Evolutionary conservation across 2,888 invertebrate species (phyloP), one percentile per base, ranked within the genome.

Genomic region (Cepaea hortensis): DNA sequence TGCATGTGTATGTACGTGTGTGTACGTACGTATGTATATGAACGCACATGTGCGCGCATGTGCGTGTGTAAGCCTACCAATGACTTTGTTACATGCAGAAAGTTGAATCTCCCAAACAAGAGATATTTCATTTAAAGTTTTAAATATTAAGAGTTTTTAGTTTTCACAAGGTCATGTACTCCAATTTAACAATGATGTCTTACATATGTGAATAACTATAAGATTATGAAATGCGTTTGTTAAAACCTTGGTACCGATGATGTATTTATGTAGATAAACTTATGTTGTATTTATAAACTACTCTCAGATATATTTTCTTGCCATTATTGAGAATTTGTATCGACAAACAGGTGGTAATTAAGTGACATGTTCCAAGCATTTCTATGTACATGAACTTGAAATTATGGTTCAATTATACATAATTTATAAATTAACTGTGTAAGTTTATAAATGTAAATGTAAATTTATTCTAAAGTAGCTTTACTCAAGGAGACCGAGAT

Each of bases 291-390:
- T 68, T 9, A 46, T 35, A 65, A 81, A 13, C 2, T 81, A 65
- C 61, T 20, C 48, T 46, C 68, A 35, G 20, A 81, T 81, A 35
- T 75, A 46, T 23, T 80, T 35, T 81, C 46, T 77, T 55, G 13
- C 46, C 11, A 65, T 65, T 80, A n/a, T 81, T 48, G 35, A 23
- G 20, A 81, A 61, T 3, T 35, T 81, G 13, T 81, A 7, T 35
- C 9, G 15, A 81, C 35, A 81, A 48, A 0, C 13, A 46, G 35
- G 46, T n/a, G 18, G 77, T 77, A 11, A n/a, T n/a, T 50, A 55
- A 55, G 55, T 23, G 61, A 82, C 48, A 23, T 72, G 23, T 82
- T 82, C 68, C 48, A 82, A 70, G 81, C 81, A 50, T 82, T 82
- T 70, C 72, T 72, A 62, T 65, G 80, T 80, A 80, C 50, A 77